Percentiles rank a stretch among this genome's conserved stretches.
Evolutionary conservation across 2,113 vertebrate genomes (phyloP).

Genomic region (Maccullochella peelii): DNA sequence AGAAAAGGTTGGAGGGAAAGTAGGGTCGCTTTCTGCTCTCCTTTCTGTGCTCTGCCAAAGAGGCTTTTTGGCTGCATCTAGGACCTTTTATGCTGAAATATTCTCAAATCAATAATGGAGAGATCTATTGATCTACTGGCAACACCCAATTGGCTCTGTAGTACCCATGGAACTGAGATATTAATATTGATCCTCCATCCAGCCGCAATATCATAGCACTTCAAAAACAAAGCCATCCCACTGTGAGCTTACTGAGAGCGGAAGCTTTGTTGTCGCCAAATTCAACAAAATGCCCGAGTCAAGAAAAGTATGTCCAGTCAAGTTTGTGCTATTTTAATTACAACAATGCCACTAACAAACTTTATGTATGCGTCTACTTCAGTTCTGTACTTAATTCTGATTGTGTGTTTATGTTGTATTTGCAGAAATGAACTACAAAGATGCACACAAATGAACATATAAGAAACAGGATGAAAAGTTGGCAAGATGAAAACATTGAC

Average conservation of each 20-base stretch:
- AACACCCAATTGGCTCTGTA: conserved; percentile 68
- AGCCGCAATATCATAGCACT: conserved; percentile 56
- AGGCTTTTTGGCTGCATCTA: conserved; percentile 69
- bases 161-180: conserved; percentile 63
- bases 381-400: not conserved
- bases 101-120: conserved; percentile 77
- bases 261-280: conserved; percentile 29
- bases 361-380: not conserved
- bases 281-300: conserved; percentile 10
- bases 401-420: not conserved
- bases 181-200: conserved; percentile 75
- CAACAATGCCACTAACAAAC: not conserved
- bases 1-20: conserved; percentile 48
- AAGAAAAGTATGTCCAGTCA: not conserved
- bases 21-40: conserved; percentile 25
- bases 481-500: not conserved
- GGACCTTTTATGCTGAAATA: conserved; percentile 73
- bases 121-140: conserved; percentile 69
- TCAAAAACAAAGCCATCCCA: conserved; percentile 58
- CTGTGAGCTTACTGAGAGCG: conserved; percentile 37
- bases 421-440: not conserved
- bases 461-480: not conserved
- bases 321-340: not conserved
- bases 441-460: not conserved
- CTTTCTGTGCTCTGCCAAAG: conserved; percentile 45